A percentile compares a stretch with the other conserved stretches of the same genome.
These are phyloP conservation scores for Echeneis naucrates DNA, from an alignment of 2,797 vertebrate genomes.

Conservation along the genomic window DNA sequence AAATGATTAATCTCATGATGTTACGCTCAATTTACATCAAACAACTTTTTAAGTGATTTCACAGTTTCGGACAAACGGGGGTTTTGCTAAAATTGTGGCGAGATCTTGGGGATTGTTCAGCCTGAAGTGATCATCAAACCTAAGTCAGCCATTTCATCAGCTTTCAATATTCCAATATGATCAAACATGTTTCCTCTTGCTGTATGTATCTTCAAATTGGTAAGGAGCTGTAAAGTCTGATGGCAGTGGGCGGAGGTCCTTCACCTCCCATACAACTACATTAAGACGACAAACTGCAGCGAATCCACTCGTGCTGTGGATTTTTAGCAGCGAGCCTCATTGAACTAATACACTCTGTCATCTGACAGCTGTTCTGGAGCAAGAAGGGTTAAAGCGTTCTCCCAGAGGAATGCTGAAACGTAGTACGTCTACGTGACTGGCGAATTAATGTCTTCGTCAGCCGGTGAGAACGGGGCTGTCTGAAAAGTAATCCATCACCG, in stretches of 20 bases:
- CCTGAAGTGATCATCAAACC: too few relatives aligned
- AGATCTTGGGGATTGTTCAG: too few relatives aligned
- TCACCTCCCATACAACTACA: conserved; percentile 51
- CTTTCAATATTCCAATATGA: too few relatives aligned
- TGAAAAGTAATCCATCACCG: conserved; percentile 86
- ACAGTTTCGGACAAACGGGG: too few relatives aligned
- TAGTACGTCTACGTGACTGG: conserved; percentile 78
- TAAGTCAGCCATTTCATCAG: too few relatives aligned
- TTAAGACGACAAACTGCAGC: conserved; percentile 39
- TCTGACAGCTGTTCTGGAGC: conserved; percentile 65
- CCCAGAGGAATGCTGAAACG: conserved; percentile 75
- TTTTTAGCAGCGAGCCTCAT: conserved; percentile 35
- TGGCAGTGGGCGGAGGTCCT: conserved; percentile 55
- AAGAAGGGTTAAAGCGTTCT: conserved; percentile 80
- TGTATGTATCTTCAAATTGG: too few relatives aligned
- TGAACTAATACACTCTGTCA: conserved; percentile 63
- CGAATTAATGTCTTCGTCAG: conserved; percentile 82
- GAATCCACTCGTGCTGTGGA: conserved; percentile 18
- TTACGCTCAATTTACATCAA: too few relatives aligned
- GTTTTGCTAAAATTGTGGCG: too few relatives aligned
- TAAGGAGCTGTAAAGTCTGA: too few relatives aligned
- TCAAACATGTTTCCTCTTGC: too few relatives aligned
- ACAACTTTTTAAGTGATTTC: too few relatives aligned
- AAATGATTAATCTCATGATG: too few relatives aligned
- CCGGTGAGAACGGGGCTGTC: conserved; percentile 67